Conservation (phyloP, 2,888 invertebrate genomes). For the Pocota personata region DNA sequence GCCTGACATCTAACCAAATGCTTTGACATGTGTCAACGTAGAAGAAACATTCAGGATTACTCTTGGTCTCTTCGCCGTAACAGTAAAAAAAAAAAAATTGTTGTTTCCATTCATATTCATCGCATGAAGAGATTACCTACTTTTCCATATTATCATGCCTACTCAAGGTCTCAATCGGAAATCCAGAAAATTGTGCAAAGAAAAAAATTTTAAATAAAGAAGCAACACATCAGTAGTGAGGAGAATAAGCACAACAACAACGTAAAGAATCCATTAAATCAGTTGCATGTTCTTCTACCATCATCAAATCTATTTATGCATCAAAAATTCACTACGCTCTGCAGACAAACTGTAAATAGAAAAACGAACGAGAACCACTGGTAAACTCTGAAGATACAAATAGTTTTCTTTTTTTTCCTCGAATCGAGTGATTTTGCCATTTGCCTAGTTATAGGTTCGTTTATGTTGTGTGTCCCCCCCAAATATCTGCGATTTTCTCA, state of each 20-base stretch:
- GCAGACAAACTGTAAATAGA: slow-evolving; percentile 22
- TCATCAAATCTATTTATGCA: slow-evolving; percentile 70
- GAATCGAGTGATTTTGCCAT: slow-evolving; percentile 35
- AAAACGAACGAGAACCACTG: not conserved
- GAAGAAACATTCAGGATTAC: slow-evolving; percentile 11
- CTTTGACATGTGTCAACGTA: not conserved
- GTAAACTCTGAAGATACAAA: not conserved
- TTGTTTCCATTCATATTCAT: slow-evolving; percentile 42
- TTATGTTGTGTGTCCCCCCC: not conserved
- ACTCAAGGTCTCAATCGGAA: slow-evolving; percentile 35
- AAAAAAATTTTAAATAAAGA: slow-evolving; percentile 1
- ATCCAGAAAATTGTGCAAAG: slow-evolving; percentile 7
- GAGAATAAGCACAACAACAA: not conserved
- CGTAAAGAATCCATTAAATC: slow-evolving; percentile 58
- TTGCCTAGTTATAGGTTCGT: slow-evolving; percentile 21
- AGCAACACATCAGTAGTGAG: not conserved
- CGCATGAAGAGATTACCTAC: slow-evolving; percentile 46
- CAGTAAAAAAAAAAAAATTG: slow-evolving; percentile 54
- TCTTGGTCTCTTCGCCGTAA: slow-evolving; percentile 19
- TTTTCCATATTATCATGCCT: slow-evolving; percentile 32
- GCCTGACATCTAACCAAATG: slow-evolving; percentile 5
- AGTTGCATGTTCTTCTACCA: slow-evolving; percentile 67
- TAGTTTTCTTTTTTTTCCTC: not conserved
- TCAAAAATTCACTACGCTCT: slow-evolving; percentile 43
- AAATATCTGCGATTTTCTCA: slow-evolving; percentile 21